Percentiles rank a stretch among this genome's conserved stretches.
These are phyloP conservation scores for Cyanoderma ruficeps DNA, from an alignment of 2,113 vertebrate genomes.

Conservation along the genomic window DNA sequence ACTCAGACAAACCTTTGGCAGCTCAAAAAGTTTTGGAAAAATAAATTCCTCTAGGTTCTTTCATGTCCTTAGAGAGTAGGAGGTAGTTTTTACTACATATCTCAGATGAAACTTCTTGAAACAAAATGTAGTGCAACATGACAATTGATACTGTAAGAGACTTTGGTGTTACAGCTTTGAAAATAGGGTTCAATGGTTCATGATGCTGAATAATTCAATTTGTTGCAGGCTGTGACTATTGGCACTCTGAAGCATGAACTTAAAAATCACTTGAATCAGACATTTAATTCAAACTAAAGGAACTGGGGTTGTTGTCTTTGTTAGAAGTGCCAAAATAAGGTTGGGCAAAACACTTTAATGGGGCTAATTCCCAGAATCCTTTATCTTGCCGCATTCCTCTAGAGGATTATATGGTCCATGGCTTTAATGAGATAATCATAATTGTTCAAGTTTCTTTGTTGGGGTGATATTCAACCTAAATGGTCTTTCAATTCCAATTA, in stretches of 20 bases:
- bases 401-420: background rate
- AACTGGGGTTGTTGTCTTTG: background rate
- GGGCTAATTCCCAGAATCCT: slow-evolving; percentile 14
- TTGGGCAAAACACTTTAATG: slow-evolving; percentile 33
- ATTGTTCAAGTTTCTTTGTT: slow-evolving; percentile 46
- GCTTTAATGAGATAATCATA: slow-evolving; percentile 25
- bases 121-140: background rate
- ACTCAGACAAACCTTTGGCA: background rate
- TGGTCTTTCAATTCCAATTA: slow-evolving; percentile 46
- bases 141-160: background rate
- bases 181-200: background rate
- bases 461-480: slow-evolving; percentile 46
- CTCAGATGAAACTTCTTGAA: background rate
- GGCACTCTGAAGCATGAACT: background rate
- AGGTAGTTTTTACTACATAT: background rate
- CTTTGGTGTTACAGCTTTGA: background rate
- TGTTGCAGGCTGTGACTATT: background rate
- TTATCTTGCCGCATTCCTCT: background rate
- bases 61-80: background rate
- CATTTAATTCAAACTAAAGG: background rate
- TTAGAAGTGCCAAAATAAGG: background rate
- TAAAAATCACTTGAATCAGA: background rate
- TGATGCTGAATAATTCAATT: background rate
- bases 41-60: background rate
- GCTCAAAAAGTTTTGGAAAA: background rate